phyloP scores from a whole-genome alignment of 1,140 invertebrate species.

The Battus philenor region DNA sequence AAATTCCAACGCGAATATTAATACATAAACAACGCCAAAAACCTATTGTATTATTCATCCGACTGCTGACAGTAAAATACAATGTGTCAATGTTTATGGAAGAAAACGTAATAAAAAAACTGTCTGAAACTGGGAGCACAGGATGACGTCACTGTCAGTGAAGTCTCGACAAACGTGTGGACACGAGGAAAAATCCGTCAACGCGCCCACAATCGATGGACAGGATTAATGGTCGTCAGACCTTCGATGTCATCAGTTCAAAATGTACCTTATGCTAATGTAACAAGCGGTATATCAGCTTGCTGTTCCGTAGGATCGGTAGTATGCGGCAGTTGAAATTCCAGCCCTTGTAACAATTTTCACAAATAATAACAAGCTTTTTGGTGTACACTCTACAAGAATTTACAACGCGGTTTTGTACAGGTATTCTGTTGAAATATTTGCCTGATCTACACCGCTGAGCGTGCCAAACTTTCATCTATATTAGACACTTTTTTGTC shows the following conservation, averaged over 20 bases:
- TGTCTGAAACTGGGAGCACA: neutral
- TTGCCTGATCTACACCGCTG: no score
- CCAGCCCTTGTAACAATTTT: conserved; percentile 10
- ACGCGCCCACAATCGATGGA: conserved; percentile 8
- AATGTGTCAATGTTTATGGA: no score
- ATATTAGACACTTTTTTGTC: no score
- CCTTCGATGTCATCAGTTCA: neutral
- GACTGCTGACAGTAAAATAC: no score
- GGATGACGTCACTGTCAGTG: conserved; percentile 10
- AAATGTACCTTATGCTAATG: neutral
- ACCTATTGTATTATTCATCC: no score
- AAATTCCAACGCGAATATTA: no score
- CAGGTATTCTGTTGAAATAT: neutral
- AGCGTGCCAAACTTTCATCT: no score
- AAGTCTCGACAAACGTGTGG: conserved; percentile 9
- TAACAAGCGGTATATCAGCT: neutral
- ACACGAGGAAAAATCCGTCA: conserved; percentile 1
- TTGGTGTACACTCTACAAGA: neutral
- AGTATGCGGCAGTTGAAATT: conserved; percentile 10
- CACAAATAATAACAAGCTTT: conserved; percentile 6
- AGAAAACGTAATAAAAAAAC: neutral
- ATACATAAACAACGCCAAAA: no score
- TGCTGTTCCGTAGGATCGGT: neutral
- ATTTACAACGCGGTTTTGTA: neutral
- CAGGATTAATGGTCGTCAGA: conserved; percentile 11